Base-by-base conservation (phyloP, 2,113 vertebrate genomes). In the Aix galericulata region DNA sequence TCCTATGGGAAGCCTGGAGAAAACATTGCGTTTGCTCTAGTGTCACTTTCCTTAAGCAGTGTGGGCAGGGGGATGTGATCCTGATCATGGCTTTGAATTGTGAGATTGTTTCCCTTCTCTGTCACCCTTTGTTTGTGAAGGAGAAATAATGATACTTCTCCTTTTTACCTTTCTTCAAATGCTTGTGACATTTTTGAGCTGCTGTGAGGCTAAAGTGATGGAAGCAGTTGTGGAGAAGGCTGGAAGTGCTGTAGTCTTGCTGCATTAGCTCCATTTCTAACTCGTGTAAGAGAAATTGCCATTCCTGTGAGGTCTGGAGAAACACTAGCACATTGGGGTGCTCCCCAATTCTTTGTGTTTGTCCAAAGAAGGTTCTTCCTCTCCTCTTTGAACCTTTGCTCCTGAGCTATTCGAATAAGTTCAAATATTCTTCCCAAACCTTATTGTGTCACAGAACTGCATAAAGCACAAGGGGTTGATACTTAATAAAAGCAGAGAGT, bases 21-120 rank as follows among this genome's bases (percentile, higher is more conserved):
- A 4, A 17, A 10, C 9, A 32, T 44, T 17, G 29, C 5, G 0
- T 56, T 80, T 69, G 9, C 62, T 52, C 40, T 25, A 46, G 58
- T 44, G 17, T 32, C 3, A 66, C 58, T 80, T 53, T 69, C 71
- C 75, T 55, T 46, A 85, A 44, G 8, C 4, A 6, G 22, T 42
- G 53, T 18, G 38, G 25, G 52, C 42, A 91, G 40, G 69, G 53
- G 26, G 7, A n/a, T 64, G 34, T 72, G 56, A 72, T 81, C 56
- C 81, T 40, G 32, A 34, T 42, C 4, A 0, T 6, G 29, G 3
- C 42, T 73, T 73, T 58, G 80, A 69, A 64, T 87, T n/a, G n/a
- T 0, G 0, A 78, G 26, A 8, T n/a, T 17, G 8, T 18, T 87
- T 82, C 34, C 32, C 23, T 75, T 44, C 38, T 86, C n/a, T 80